Evolutionary conservation across 2,113 vertebrate species (phyloP), one percentile per base, ranked within the genome.

Genomic region (Argyrosomus japonicus): DNA sequence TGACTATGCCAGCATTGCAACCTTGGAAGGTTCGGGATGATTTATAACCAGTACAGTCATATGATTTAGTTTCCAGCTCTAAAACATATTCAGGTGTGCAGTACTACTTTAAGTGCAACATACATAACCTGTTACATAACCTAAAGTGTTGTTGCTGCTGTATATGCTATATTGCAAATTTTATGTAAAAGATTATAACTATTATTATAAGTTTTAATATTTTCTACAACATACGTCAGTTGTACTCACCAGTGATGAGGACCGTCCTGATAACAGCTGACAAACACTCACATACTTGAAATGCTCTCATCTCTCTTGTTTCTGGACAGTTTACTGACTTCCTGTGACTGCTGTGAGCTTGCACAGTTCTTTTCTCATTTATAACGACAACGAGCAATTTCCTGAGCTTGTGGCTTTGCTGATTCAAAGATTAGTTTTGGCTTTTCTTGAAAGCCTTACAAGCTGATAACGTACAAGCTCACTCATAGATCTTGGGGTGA

Each of bases 181-280:
- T 32, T 32, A 32, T 32, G 29, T 32, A 48, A 50, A 14, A 50
- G 48, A 50, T 50, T 47, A 13, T 13, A 12, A 13, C 10, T 45
- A 45, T 45, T 43, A 7, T 43, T 3, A 32, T 32, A 32, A 32
- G 32, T 48, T 48, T 15, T 48, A 9, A 17, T 14, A 19, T 56
- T 32, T 4, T n/a, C 17, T 3, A 6, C 23, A 61, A 54, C 56
- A 56, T 29, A 23, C 2, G 18, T 21, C 3, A 2, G 15, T 40
- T 61, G 6, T 25, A 88, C 94, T 95, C 91, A 95, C 94, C 92
- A 43, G 75, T 71, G 32, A 91, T 29, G 53, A 93, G 58, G 51
- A 87, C 6, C 10, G 79, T 32, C 54, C 53, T 84, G 72, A 90
- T 10, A n/a, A 68, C 40, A 9, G 65, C 62, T 14, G 72, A 65